A percentile compares a stretch with the other conserved stretches of the same genome.
phyloP scores from a whole-genome alignment of 2,888 invertebrate species.

The Ochlodes sylvanus region DNA sequence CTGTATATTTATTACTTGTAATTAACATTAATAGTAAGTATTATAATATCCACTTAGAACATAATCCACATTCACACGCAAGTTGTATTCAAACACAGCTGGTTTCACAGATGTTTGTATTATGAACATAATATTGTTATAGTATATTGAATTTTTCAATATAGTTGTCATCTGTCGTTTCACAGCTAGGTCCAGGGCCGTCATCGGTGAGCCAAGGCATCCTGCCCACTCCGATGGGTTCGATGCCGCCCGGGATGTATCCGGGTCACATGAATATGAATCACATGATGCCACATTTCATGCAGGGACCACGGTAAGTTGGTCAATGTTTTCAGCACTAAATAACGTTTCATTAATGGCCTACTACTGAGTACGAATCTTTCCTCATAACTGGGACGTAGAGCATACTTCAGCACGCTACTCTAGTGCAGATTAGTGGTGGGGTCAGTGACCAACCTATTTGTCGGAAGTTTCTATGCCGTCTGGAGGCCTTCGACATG shows the following conservation, averaged over 20 bases:
- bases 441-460: too few species aligned
- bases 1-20: too few species aligned
- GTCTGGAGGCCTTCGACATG: too few species aligned
- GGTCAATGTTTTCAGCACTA: too few species aligned
- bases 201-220: slow-evolving; percentile 86
- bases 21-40: too few species aligned
- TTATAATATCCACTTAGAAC: too few species aligned
- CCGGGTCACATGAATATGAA: slow-evolving; percentile 89
- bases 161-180: not conserved
- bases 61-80: not conserved
- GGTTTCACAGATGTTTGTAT: not conserved
- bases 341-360: too few species aligned
- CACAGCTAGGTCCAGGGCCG: slow-evolving; percentile 83
- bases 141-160: not conserved
- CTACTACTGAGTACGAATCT: too few species aligned
- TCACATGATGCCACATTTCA: slow-evolving; percentile 89
- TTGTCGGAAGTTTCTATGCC: too few species aligned
- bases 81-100: not conserved
- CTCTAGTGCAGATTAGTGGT: too few species aligned
- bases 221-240: slow-evolving; percentile 84
- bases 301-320: slow-evolving; percentile 86
- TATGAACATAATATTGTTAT: not conserved
- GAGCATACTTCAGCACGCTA: too few species aligned
- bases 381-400: too few species aligned
- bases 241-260: slow-evolving; percentile 88